Conservation (phyloP, 2,797 vertebrate genomes). For the Amazona ochrocephala region DNA sequence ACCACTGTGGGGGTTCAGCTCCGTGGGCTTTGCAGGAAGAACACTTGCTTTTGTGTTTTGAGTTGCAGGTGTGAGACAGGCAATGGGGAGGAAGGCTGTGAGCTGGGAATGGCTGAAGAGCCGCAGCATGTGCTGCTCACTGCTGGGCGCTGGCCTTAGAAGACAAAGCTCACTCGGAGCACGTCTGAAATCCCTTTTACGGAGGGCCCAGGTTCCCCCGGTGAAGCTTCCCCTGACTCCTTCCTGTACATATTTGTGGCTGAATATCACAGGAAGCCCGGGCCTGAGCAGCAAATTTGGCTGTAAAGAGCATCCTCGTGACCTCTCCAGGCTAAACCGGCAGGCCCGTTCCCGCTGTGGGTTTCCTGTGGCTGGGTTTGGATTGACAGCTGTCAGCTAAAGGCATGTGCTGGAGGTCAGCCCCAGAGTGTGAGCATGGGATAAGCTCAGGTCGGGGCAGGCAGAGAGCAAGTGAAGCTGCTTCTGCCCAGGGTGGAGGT, state of each 20-base stretch:
- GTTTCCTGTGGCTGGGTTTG: background rate
- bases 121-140: background rate
- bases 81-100: background rate
- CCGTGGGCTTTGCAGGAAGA: background rate
- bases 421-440: background rate
- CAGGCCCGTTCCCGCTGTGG: fast-evolving
- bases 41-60: background rate
- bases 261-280: background rate
- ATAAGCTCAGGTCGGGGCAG: background rate
- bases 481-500: background rate
- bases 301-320: background rate
- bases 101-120: background rate
- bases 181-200: background rate
- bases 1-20: background rate
- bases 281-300: background rate
- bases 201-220: background rate
- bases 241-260: background rate
- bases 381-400: background rate
- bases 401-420: background rate
- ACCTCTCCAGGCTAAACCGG: background rate
- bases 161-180: background rate
- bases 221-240: background rate
- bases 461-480: background rate
- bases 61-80: background rate
- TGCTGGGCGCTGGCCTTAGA: background rate